Conservation (phyloP, 2,797 vertebrate species). For the Halcyon badia region DNA sequence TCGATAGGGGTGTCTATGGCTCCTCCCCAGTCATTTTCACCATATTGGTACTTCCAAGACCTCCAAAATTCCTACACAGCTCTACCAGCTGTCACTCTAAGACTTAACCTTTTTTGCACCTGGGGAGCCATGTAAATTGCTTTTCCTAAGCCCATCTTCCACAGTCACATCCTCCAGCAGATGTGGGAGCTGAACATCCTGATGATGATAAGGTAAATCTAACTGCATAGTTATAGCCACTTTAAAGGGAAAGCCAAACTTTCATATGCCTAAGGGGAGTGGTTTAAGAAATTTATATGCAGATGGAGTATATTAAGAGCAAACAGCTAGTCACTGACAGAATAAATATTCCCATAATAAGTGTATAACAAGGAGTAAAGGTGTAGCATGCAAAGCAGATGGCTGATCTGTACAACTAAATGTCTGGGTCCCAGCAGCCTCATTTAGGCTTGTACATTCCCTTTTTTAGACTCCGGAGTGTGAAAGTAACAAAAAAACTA, state of each 20-base stretch:
- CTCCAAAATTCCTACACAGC: not conserved
- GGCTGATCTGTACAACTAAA: constrained; percentile 35
- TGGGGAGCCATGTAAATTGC: not conserved
- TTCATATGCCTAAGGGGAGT: constrained; percentile 53
- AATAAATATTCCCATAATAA: constrained; percentile 58
- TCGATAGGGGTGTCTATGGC: not conserved
- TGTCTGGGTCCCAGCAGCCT: not conserved
- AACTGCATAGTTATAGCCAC: constrained; percentile 11
- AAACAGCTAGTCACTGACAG: constrained; percentile 66
- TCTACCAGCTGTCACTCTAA: not conserved
- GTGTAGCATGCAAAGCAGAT: constrained; percentile 45
- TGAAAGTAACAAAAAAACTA: not conserved
- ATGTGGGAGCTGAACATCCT: not conserved
- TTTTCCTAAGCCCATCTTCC: not conserved
- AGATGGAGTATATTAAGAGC: constrained; percentile 52
- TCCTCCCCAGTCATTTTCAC: not conserved
- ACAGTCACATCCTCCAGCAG: not conserved
- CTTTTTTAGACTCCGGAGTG: not conserved
- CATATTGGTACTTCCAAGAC: not conserved
- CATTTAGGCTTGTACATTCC: not conserved
- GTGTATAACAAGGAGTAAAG: constrained; percentile 18
- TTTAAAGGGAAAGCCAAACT: constrained; percentile 59
- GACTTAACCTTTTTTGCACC: not conserved
- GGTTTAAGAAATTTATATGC: constrained; percentile 73
- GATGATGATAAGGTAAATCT: not conserved